A percentile compares a stretch with the other conserved stretches of the same genome.
Evolutionary conservation across 2,113 vertebrate genomes (phyloP).

Genomic region (Sarotherodon lohbergeri): DNA sequence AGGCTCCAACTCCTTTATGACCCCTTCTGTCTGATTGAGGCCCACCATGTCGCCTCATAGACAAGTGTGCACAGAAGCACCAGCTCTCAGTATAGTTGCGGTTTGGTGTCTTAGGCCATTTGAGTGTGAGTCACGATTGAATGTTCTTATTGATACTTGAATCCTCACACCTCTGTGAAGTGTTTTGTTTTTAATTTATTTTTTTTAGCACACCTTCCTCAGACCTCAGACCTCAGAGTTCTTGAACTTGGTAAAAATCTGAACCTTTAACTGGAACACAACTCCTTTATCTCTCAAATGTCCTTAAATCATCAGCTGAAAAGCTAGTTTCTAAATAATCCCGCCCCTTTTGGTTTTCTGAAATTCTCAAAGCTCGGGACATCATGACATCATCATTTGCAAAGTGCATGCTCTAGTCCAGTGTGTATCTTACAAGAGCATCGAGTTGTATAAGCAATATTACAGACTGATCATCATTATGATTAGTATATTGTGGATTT

Average conservation of each 20-base stretch:
- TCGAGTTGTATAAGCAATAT: background rate
- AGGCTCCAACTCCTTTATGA: slow-evolving; percentile 29
- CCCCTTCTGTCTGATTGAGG: slow-evolving; percentile 6
- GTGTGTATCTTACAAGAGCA: background rate
- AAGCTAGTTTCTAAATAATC: background rate
- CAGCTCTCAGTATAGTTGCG: background rate
- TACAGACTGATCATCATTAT: background rate
- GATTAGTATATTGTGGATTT: background rate
- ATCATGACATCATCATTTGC: background rate
- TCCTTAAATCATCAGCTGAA: background rate
- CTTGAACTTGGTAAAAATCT: background rate
- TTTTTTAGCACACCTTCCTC: background rate
- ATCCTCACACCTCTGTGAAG: accelerated
- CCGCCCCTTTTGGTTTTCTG: background rate
- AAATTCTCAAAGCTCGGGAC: background rate
- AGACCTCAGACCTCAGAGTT: background rate
- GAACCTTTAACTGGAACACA: background rate
- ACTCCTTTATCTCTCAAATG: accelerated
- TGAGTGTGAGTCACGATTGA: background rate
- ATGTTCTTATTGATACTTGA: background rate
- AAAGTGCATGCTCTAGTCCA: background rate
- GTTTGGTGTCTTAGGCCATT: background rate
- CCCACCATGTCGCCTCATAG: background rate
- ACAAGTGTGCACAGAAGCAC: background rate
- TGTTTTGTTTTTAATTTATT: background rate